A percentile compares a stretch with the other conserved stretches of the same genome.
Evolutionary conservation across 2,888 invertebrate species (phyloP).

Genomic region (Apeira syringaria): DNA sequence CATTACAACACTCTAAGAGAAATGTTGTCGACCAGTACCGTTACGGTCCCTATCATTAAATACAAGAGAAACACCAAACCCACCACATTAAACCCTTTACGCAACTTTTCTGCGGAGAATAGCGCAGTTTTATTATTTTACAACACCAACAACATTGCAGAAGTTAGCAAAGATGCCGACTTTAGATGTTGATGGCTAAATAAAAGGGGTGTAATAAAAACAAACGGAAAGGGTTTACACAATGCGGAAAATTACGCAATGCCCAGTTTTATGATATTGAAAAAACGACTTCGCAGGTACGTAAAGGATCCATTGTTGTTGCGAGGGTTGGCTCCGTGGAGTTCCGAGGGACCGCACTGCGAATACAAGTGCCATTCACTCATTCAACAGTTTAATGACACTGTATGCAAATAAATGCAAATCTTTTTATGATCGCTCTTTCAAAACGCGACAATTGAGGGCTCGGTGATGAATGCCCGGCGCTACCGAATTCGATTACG

Average conservation of each 20-base stretch:
- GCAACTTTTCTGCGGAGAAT: constrained; percentile 75
- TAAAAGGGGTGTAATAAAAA: constrained; percentile 76
- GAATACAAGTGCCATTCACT: constrained; percentile 59
- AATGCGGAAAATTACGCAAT: constrained; percentile 82
- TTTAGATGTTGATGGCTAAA: constrained; percentile 44
- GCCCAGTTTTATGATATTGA: constrained; percentile 63
- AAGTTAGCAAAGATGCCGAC: constrained; percentile 76
- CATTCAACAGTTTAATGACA: constrained; percentile 53
- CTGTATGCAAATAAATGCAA: constrained; percentile 75
- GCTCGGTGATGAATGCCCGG: constrained; percentile 43
- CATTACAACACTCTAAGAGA: constrained; percentile 58
- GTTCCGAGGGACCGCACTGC: constrained; percentile 40
- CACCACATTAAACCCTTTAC: constrained; percentile 74
- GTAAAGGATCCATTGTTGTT: constrained; percentile 54
- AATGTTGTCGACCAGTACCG: constrained; percentile 64
- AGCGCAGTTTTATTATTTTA: constrained; percentile 79
- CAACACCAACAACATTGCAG: constrained; percentile 68
- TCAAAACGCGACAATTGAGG: constrained; percentile 50
- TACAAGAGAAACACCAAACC: constrained; percentile 65
- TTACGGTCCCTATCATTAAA: constrained; percentile 60
- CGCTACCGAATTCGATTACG: constrained; percentile 66
- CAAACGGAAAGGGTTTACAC: constrained; percentile 81
- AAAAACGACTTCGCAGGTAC: constrained; percentile 74
- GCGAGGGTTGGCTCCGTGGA: constrained; percentile 35
- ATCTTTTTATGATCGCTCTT: constrained; percentile 56